A percentile compares a stretch with the other conserved stretches of the same genome.
phyloP scores from a whole-genome alignment of 2,888 invertebrate species.

The Tipula vernalis region DNA sequence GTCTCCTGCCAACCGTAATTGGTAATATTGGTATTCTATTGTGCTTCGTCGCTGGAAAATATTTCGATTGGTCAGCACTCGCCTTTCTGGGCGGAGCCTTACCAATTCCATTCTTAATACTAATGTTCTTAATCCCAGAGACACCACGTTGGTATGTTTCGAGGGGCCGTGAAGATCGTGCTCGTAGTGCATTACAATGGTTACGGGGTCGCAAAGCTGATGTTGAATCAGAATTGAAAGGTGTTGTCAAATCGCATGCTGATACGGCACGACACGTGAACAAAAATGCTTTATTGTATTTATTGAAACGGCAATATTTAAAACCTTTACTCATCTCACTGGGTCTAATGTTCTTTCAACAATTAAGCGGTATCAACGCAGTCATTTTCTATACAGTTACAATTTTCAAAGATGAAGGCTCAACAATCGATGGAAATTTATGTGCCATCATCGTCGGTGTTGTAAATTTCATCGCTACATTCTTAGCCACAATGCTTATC shows the following conservation, averaged over 20 bases:
- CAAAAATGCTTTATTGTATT: conserved; percentile 47
- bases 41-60: conserved; percentile 66
- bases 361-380: conserved; percentile 89
- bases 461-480: conserved; percentile 80
- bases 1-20: conserved; percentile 73
- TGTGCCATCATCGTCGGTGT: conserved; percentile 77
- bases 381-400: conserved; percentile 85
- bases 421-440: conserved; percentile 59
- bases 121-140: conserved; percentile 79
- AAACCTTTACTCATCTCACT: conserved; percentile 71
- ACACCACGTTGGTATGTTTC: conserved; percentile 86
- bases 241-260: conserved; percentile 57
- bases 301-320: conserved; percentile 53
- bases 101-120: conserved; percentile 63
- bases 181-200: conserved; percentile 67
- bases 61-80: conserved; percentile 65
- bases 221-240: conserved; percentile 63
- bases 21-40: conserved; percentile 69
- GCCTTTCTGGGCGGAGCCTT: conserved; percentile 67
- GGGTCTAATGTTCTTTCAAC: conserved; percentile 91
- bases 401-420: conserved; percentile 77
- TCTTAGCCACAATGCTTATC: conserved; percentile 74
- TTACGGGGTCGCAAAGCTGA: conserved; percentile 66
- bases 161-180: conserved; percentile 60
- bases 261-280: conserved; percentile 51